Evolutionary conservation across 23 tunicate genomes (phyloP).

Genomic region (Styela clava): DNA sequence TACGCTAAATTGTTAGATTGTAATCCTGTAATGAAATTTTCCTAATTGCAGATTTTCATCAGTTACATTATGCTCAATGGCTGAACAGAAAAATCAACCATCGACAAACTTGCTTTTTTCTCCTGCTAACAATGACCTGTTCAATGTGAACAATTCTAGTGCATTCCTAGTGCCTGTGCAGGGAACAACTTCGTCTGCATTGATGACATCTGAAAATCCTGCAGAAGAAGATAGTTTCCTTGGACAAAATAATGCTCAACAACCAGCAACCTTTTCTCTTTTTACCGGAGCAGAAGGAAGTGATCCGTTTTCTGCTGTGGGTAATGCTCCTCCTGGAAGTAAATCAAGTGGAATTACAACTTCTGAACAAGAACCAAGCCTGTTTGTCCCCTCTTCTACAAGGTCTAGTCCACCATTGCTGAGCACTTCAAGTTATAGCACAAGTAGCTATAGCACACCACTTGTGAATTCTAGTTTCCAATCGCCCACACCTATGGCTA

Average conservation of each 20-base stretch:
- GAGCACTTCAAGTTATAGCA: neutral
- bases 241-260: slow-evolving; percentile 33
- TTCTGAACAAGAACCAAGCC: slow-evolving; percentile 72
- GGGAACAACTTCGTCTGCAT: slow-evolving; percentile 46
- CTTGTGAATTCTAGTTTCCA: neutral
- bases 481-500: slow-evolving; percentile 11
- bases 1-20: too few relatives aligned
- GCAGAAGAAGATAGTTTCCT: slow-evolving; percentile 61
- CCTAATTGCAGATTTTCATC: too few relatives aligned
- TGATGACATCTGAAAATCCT: slow-evolving; percentile 40
- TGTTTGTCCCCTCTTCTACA: slow-evolving; percentile 70
- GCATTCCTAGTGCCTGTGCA: slow-evolving; percentile 83
- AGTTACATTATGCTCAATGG: slow-evolving; percentile 23
- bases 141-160: slow-evolving; percentile 28
- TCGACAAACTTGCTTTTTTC: slow-evolving; percentile 63
- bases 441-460: neutral
- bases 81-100: slow-evolving; percentile 43
- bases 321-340: neutral
- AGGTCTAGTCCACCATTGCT: slow-evolving; percentile 17
- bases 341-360: neutral
- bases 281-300: slow-evolving; percentile 40
- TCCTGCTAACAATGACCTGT: slow-evolving; percentile 36
- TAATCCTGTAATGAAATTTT: too few relatives aligned
- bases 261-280: slow-evolving; percentile 55
- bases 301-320: slow-evolving; percentile 74